Base-by-base conservation (phyloP, 2,113 vertebrate species). In the Nanorana parkeri region DNA sequence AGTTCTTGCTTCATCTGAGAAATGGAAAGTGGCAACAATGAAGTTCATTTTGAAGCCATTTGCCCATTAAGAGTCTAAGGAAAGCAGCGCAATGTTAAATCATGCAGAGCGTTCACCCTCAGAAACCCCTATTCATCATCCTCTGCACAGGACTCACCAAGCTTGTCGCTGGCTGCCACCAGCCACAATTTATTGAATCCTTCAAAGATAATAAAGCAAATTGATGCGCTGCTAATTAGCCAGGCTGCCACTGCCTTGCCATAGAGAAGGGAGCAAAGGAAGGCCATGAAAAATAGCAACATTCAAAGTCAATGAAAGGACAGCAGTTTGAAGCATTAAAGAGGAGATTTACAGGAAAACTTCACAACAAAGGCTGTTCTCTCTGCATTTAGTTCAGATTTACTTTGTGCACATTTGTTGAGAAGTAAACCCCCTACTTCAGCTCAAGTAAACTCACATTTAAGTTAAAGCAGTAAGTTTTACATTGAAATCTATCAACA, bases 191-290 rank as follows among this genome's bases (percentile, higher is more conserved):
- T 83, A 83, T 83, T 76, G 72, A 76, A 83, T 83, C 80, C 29
- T 83, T 83, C 72, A 83, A 76, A 68, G 80, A 83, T 83, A 83
- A 83, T 83, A 83, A 83, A 83, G 72, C 71, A 83, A 83, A 83
- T 83, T 83, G 72, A 83, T 83, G 61, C 60, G 71, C 71, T 68
- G 80, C 71, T 83, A 83, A 83, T 83, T 83, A 83, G 80, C 71
- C 54, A 21, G 80, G 64, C 80, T n/a, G 80, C 71, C 54, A 60
- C 51, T 68, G 71, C 72, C 36, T 68, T 67, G 36, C 63, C 36
- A 51, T 74, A 41, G 13, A 83, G 54, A 68, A 68, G 68, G 51
- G 51, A 74, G 71, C 80, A 68, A 66, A 60, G 23, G 80, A 67
- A 75, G 71, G 28, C 63, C 28, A 66, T 76, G 80, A 83, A 56